Evolutionary conservation across 2,797 vertebrate genomes (phyloP).

Genomic region (Momotus momota): DNA sequence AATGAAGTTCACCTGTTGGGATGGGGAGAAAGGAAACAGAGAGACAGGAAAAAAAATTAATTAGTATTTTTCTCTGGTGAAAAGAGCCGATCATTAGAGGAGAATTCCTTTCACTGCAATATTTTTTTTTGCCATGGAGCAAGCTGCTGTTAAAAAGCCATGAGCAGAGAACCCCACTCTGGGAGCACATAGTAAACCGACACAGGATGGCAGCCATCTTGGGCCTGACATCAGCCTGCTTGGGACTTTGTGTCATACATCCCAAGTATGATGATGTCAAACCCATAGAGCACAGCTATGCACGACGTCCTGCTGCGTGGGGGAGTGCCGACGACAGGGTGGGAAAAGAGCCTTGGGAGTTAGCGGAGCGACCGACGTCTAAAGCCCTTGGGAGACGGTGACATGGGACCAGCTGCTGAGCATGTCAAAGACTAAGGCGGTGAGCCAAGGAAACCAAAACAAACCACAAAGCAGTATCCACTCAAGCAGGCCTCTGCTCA

Average conservation of each 20-base stretch:
- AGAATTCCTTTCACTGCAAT: neutral
- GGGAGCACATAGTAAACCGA: constrained; percentile 54
- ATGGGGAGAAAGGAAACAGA: neutral
- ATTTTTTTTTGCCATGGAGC: neutral
- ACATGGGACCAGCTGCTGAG: neutral
- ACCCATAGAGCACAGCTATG: constrained; percentile 78
- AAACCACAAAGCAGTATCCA: neutral
- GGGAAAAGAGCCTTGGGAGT: constrained; percentile 17
- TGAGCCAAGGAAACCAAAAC: neutral
- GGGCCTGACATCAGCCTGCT: constrained; percentile 80
- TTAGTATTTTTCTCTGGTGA: neutral
- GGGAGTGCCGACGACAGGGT: constrained; percentile 12
- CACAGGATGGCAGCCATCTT: constrained; percentile 78
- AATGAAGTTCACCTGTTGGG: constrained; percentile 90
- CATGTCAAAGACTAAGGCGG: neutral
- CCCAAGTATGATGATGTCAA: constrained; percentile 83
- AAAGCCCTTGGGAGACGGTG: neutral
- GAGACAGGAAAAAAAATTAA: neutral
- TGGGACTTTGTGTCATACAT: constrained; percentile 79
- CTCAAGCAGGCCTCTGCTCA: neutral
- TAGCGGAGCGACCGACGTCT: neutral
- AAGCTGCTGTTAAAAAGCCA: constrained; percentile 27
- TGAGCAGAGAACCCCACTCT: constrained; percentile 14
- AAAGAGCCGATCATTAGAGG: neutral
- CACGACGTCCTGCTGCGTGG: constrained; percentile 60